Evolutionary conservation across 1,140 invertebrate genomes (phyloP).

Genomic region (Bombus polaris): DNA sequence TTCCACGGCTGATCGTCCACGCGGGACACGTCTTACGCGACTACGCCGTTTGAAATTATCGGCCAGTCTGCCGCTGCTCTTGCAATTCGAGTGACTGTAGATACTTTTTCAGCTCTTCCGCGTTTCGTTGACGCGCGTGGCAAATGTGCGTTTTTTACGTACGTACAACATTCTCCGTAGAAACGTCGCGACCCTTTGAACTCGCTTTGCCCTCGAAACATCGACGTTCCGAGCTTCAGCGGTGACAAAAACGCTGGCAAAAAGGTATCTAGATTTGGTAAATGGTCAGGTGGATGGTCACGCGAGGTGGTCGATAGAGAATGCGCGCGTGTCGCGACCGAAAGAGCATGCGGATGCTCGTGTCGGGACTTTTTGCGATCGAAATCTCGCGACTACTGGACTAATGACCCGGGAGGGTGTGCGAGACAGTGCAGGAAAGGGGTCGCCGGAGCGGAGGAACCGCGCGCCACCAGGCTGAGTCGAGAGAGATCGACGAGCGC

Average conservation of each 20-base stretch:
- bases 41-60: slow-evolving; percentile 42
- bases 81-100: too few species aligned
- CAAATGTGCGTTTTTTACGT: too few species aligned
- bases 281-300: slow-evolving; percentile 29
- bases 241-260: slow-evolving; percentile 5
- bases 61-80: too few species aligned
- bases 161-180: too few species aligned
- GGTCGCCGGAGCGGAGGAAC: background rate
- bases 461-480: background rate
- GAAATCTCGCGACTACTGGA: slow-evolving; percentile 58
- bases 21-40: slow-evolving; percentile 49
- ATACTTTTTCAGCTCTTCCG: too few species aligned
- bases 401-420: slow-evolving; percentile 58
- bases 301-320: slow-evolving; percentile 33
- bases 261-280: background rate
- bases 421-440: slow-evolving; percentile 19
- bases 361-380: slow-evolving; percentile 58
- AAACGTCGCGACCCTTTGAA: background rate
- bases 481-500: slow-evolving; percentile 63
- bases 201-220: background rate
- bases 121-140: too few species aligned
- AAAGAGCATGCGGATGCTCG: slow-evolving; percentile 46
- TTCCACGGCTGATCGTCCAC: slow-evolving; percentile 41
- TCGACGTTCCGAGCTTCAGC: background rate
- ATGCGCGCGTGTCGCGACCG: slow-evolving; percentile 21